Evolutionary conservation across 1,140 invertebrate genomes (phyloP).

Genomic region (Phenacoccus solenopsis): DNA sequence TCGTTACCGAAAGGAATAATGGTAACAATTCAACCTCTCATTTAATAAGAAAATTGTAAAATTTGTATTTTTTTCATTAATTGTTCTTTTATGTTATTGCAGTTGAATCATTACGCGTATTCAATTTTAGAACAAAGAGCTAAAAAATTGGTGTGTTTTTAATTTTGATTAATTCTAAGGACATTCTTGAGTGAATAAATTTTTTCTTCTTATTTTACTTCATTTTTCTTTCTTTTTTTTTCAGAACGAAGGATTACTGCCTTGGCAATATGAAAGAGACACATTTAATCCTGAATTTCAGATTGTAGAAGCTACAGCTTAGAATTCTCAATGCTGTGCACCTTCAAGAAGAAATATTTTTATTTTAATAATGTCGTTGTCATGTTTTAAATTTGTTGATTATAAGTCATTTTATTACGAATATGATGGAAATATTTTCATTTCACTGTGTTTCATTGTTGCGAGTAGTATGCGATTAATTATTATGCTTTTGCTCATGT

Average conservation of each 20-base stretch:
- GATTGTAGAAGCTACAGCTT: neutral
- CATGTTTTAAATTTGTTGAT: no score
- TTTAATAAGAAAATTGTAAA: neutral
- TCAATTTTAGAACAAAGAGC: constrained; percentile 59
- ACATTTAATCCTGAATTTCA: neutral
- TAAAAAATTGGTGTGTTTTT: constrained; percentile 47
- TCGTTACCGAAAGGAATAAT: constrained; percentile 62
- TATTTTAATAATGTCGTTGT: no score
- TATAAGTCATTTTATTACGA: no score
- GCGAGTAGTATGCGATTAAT: no score
- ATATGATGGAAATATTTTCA: no score
- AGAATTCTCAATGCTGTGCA: no score
- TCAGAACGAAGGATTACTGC: neutral
- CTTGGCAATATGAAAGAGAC: neutral
- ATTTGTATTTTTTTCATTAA: constrained; percentile 25
- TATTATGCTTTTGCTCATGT: no score
- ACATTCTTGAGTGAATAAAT: no score
- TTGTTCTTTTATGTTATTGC: constrained; percentile 27
- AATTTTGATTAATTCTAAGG: neutral
- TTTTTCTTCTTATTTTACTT: no score
- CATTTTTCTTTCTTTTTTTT: no score
- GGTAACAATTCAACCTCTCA: constrained; percentile 31
- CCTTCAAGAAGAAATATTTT: no score
- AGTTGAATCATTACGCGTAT: constrained; percentile 72
- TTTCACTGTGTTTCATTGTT: no score